Conservation (phyloP, 2,888 invertebrate genomes). For the Tetragonisca angustula region DNA sequence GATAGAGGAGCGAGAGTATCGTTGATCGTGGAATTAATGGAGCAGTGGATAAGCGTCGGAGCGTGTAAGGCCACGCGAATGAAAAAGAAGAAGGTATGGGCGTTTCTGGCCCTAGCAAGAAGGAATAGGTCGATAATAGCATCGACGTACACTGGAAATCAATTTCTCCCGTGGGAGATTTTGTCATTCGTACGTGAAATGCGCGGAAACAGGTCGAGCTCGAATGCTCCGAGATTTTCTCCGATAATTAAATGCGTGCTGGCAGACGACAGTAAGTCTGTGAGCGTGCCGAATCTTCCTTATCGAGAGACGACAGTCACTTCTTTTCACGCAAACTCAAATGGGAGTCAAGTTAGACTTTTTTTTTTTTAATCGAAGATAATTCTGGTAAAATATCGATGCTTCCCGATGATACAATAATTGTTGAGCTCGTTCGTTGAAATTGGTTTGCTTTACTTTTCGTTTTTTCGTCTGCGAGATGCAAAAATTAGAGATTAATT, state of each 20-base stretch:
- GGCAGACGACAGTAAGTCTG: constrained; percentile 28
- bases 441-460: not conserved
- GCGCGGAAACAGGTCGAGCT: constrained; percentile 26
- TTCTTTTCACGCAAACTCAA: too few species aligned
- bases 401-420: not conserved
- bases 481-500: not conserved
- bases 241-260: constrained; percentile 65
- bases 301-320: not conserved
- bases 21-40: constrained; percentile 57
- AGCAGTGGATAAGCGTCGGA: constrained; percentile 41
- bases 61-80: constrained; percentile 22
- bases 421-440: not conserved
- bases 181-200: constrained; percentile 49
- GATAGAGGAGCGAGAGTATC: constrained; percentile 38
- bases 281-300: not conserved
- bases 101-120: not conserved
- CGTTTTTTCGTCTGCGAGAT: not conserved
- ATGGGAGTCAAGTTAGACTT: not conserved
- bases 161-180: constrained; percentile 62
- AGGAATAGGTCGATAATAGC: constrained; percentile 34
- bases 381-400: not conserved
- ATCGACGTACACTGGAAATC: constrained; percentile 61
- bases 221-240: constrained; percentile 9
- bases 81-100: not conserved
- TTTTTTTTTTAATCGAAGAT: not conserved